Conservation (phyloP, 2,888 invertebrate genomes). For the Archips xylosteana region DNA sequence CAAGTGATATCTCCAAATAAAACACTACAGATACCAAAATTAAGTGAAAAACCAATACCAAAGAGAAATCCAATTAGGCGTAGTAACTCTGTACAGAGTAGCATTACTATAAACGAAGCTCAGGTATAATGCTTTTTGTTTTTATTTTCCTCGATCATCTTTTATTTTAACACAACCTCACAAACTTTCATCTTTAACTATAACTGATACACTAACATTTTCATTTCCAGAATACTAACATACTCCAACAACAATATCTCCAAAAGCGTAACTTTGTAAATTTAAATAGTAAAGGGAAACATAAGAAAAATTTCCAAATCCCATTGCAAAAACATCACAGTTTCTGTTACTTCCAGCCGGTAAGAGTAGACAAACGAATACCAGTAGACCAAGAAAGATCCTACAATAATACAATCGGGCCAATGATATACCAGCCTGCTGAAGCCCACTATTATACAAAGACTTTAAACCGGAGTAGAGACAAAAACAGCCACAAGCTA, state of each 20-base stretch:
- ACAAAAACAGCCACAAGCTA: constrained; percentile 77
- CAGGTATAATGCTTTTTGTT: constrained; percentile 77
- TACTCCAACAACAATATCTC: constrained; percentile 85
- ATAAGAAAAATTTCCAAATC: constrained; percentile 88
- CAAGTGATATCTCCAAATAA: constrained; percentile 79
- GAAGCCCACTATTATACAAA: constrained; percentile 79
- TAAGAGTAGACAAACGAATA: constrained; percentile 86
- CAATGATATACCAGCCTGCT: constrained; percentile 76
- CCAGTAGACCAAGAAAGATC: constrained; percentile 77
- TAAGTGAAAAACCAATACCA: constrained; percentile 80
- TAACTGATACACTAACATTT: constrained; percentile 71
- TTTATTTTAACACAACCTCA: constrained; percentile 45
- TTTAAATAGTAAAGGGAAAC: constrained; percentile 77
- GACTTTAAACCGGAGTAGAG: constrained; percentile 79
- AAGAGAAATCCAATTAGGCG: constrained; percentile 75
- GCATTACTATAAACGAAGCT: constrained; percentile 65
- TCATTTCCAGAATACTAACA: constrained; percentile 87
- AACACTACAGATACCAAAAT: constrained; percentile 82
- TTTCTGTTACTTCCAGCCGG: constrained; percentile 88
- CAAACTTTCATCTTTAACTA: constrained; percentile 54
- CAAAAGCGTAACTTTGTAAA: constrained; percentile 86
- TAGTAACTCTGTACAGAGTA: constrained; percentile 78
- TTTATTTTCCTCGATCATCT: constrained; percentile 50
- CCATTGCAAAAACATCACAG: constrained; percentile 88
- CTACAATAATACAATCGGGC: constrained; percentile 79